Evolutionary conservation across 2,888 invertebrate genomes (phyloP).

Genomic region (Carpatolechia fugitivella): DNA sequence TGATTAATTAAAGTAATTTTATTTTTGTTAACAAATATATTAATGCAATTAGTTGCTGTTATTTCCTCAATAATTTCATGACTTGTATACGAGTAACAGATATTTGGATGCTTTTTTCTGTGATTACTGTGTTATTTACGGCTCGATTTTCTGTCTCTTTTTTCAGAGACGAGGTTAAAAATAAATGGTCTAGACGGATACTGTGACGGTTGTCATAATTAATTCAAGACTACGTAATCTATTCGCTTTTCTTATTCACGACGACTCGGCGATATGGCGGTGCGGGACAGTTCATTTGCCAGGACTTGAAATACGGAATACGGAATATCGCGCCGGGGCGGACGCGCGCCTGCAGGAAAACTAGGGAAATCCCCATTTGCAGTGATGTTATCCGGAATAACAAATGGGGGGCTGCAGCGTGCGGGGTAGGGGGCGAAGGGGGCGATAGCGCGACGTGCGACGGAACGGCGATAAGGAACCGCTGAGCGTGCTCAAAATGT

Average conservation of each 20-base stretch:
- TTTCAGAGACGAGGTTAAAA: not conserved
- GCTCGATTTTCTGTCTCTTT: not conserved
- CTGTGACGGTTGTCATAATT: not conserved
- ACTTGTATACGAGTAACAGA: too few relatives aligned
- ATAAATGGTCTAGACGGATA: not conserved
- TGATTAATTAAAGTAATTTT: too few relatives aligned
- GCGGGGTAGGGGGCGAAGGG: not conserved
- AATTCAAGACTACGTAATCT: not conserved
- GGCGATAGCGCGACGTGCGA: not conserved
- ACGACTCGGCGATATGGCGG: not conserved
- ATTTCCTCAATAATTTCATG: too few relatives aligned
- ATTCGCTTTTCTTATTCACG: not conserved
- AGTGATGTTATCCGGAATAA: conserved; percentile 7
- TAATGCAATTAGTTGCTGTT: too few relatives aligned
- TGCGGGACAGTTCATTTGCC: not conserved
- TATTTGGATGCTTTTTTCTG: too few relatives aligned
- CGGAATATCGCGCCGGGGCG: not conserved
- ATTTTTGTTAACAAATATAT: too few relatives aligned
- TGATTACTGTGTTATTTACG: too few relatives aligned
- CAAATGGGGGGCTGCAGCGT: not conserved
- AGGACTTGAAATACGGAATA: not conserved
- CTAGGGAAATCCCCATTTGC: conserved; percentile 7
- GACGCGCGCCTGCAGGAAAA: conserved; percentile 4
- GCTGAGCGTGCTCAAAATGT: conserved; percentile 1
- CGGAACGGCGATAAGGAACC: conserved; percentile 2